A percentile compares a stretch with the other conserved stretches of the same genome.
Conservation (phyloP, 2,113 vertebrate species). For the Hiodon tergisus region DNA sequence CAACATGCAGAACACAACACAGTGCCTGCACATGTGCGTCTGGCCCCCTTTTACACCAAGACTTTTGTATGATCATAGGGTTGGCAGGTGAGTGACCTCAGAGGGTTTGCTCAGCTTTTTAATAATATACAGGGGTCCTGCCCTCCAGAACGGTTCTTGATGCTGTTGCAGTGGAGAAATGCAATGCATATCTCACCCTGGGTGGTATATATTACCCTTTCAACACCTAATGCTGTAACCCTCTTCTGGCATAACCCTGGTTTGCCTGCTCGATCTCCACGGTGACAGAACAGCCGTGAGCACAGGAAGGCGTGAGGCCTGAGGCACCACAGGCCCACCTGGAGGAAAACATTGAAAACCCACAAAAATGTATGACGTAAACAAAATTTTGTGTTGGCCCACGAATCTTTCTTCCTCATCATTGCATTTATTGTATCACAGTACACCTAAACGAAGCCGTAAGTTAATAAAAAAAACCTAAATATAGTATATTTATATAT, state of each 20-base stretch:
- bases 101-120: background rate
- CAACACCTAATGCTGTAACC: background rate
- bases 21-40: background rate
- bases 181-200: background rate
- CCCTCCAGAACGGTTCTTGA: background rate
- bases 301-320: slow-evolving; percentile 9
- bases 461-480: too few species aligned
- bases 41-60: too few species aligned
- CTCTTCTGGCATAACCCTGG: slow-evolving; percentile 29
- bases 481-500: slow-evolving; percentile 55
- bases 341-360: background rate
- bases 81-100: background rate
- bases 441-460: background rate
- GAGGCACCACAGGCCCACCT: slow-evolving; percentile 18
- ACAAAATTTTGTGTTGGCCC: background rate
- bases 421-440: slow-evolving; percentile 10
- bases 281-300: background rate
- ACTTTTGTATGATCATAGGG: too few species aligned
- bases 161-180: background rate
- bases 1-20: too few species aligned
- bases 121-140: background rate
- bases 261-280: slow-evolving; percentile 2
- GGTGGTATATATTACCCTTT: background rate
- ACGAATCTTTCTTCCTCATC: background rate
- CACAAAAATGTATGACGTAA: background rate